Conservation (phyloP, 2,797 vertebrate genomes). For the Sarcophilus harrisii region DNA sequence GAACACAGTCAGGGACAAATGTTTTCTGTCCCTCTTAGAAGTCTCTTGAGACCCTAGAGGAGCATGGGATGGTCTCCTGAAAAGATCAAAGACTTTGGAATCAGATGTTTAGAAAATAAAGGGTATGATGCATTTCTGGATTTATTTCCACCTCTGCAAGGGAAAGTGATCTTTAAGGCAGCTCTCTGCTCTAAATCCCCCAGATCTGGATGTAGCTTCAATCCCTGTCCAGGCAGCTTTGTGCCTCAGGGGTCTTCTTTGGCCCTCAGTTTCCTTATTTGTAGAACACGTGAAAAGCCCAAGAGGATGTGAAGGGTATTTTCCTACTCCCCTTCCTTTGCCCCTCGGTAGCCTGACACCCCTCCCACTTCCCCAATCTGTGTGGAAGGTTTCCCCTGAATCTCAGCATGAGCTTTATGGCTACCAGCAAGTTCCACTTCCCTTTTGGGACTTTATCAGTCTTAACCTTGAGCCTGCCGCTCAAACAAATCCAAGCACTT, state of each 20-base stretch:
- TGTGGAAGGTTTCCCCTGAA: constrained; percentile 30
- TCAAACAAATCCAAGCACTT: constrained; percentile 79
- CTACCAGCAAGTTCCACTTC: constrained; percentile 62
- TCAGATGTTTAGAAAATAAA: background rate
- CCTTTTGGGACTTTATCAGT: constrained; percentile 75
- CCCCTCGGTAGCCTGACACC: background rate
- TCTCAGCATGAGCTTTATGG: constrained; percentile 58
- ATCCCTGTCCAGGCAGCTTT: background rate
- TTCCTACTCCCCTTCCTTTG: background rate
- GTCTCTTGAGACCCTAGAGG: background rate
- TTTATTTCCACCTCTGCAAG: background rate
- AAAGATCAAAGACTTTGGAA: background rate
- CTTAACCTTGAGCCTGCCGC: constrained; percentile 73
- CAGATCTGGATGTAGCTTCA: background rate
- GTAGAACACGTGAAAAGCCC: background rate
- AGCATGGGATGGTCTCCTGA: background rate
- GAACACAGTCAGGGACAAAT: background rate
- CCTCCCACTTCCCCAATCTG: background rate
- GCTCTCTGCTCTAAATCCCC: background rate
- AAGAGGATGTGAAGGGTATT: background rate
- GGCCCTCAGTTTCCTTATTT: background rate
- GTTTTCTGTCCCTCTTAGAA: background rate
- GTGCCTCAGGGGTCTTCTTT: background rate
- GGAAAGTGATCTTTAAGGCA: background rate
- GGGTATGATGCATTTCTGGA: background rate